Percentiles rank a stretch among this genome's conserved stretches.
Conservation (phyloP, 2,113 vertebrate species). For the Corythaeola cristata region DNA sequence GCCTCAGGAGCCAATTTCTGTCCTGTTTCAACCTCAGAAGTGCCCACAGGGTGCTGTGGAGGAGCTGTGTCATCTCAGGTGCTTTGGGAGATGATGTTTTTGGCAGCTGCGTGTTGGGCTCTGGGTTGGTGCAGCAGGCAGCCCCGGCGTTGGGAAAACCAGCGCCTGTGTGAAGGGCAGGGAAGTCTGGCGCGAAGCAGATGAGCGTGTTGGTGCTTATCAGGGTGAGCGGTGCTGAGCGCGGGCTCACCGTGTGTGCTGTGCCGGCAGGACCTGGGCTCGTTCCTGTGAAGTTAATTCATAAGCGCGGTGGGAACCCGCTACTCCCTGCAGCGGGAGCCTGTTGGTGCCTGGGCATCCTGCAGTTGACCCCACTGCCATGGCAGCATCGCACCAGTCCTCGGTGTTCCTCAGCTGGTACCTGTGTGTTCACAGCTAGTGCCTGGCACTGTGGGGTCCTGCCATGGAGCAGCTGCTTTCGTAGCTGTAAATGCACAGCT, state of each 20-base stretch:
- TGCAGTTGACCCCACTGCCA: fast-evolving
- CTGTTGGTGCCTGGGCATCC: neutral
- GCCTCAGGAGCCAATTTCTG: neutral
- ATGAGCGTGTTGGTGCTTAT: neutral
- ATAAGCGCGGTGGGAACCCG: fast-evolving
- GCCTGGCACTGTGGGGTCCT: neutral
- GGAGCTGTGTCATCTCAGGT: neutral
- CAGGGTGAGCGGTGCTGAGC: neutral
- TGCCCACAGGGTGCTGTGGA: neutral
- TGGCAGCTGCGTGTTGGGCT: neutral
- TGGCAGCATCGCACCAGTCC: fast-evolving
- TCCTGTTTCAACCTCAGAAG: neutral
- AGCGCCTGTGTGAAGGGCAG: fast-evolving
- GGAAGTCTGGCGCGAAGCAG: neutral
- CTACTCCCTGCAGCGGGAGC: neutral
- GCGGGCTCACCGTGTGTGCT: fast-evolving
- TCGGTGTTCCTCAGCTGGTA: fast-evolving
- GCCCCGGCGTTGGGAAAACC: fast-evolving
- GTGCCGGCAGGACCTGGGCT: neutral
- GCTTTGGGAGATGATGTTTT: neutral
- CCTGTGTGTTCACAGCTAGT: neutral
- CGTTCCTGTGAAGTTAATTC: neutral
- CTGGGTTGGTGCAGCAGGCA: neutral
- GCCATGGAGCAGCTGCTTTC: neutral
- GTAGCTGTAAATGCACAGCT: neutral